Conservation (phyloP, 2,797 vertebrate species). For the Enoplosus armatus region DNA sequence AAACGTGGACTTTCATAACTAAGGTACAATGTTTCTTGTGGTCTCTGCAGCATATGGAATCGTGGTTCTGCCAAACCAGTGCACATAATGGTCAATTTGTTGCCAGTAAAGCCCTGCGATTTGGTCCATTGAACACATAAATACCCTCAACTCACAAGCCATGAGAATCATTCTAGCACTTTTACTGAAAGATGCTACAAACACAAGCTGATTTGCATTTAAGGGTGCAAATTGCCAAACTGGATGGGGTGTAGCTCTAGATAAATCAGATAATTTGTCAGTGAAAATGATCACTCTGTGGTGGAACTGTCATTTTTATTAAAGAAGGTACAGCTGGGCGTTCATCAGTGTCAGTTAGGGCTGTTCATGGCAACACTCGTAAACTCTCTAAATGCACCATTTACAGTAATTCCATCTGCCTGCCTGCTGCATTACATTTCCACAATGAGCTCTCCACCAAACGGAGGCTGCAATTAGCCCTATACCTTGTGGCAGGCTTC, state of each 20-base stretch:
- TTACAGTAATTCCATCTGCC: constrained; percentile 69
- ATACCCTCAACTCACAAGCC: constrained; percentile 32
- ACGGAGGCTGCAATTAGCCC: constrained; percentile 63
- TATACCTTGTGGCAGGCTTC: constrained; percentile 56
- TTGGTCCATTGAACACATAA: constrained; percentile 30
- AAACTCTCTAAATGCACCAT: constrained; percentile 70
- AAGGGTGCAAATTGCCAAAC: constrained; percentile 55
- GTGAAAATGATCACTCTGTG: constrained; percentile 67
- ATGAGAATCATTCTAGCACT: constrained; percentile 24
- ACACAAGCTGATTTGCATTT: constrained; percentile 58
- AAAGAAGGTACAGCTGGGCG: constrained; percentile 61
- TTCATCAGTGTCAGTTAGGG: constrained; percentile 78
- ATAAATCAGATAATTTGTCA: constrained; percentile 73
- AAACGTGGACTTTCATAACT: not conserved
- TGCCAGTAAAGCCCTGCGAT: constrained; percentile 23
- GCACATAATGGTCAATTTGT: constrained; percentile 53
- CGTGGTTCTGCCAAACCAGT: constrained; percentile 22
- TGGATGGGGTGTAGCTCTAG: constrained; percentile 30
- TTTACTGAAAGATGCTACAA: constrained; percentile 41
- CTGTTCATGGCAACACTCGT: constrained; percentile 60
- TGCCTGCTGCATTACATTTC: constrained; percentile 60
- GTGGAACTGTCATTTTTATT: constrained; percentile 73
- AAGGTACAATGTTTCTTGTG: not conserved
- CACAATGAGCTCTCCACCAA: constrained; percentile 54
- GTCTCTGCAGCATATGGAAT: constrained; percentile 17